Evolutionary conservation across 1,140 invertebrate species (phyloP), one percentile per base, ranked within the genome.

Genomic region (Pseudomyrmex flavicornis): DNA sequence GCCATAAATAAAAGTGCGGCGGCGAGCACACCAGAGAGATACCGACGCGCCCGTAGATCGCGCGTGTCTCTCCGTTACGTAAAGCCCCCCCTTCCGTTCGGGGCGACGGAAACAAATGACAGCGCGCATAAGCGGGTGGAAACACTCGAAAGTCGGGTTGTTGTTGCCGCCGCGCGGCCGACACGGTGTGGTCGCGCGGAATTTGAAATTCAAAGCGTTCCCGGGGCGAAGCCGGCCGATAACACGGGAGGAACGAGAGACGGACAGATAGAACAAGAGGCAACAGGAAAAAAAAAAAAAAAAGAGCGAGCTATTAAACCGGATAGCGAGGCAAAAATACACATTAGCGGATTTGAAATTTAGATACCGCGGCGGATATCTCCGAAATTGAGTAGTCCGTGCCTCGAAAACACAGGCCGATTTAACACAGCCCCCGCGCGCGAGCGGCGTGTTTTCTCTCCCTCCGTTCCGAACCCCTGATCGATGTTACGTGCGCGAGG

Each of bases 271-370:
- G 58, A 59, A 20, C 17, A 22, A 59, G 20, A 22, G 58, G 20
- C 20, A 20, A 20, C n/a, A 20, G 10, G 20, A 10, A 59, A 2
- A 35, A 8, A n/a, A 13, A 22, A 20, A 15, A 20, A 77, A 22
- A 65, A 17, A 56, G 62, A 66, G 35, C 62, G 74, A 8, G 8
- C 61, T 35, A 58, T 52, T 85, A 68, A 44, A 72, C 52, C 35
- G 0, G 70, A 72, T 7, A 70, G 12, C 56, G 56, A 48, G 58
- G 90, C 90, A 94, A 94, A 94, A 94, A 94, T 94, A 93, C 92
- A 93, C 93, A 94, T 94, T 94, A 94, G 92, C 85, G 85, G 87
- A 94, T 94, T 94, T 94, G 90, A 94, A 94, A 93, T 94, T 93
- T 92, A 93, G 91, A 94, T 94, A 85, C 52, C 84, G 84, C 26